These are phyloP conservation scores for Mimachlamys varia DNA, from an alignment of 2,888 invertebrate genomes.

Conservation along the genomic window DNA sequence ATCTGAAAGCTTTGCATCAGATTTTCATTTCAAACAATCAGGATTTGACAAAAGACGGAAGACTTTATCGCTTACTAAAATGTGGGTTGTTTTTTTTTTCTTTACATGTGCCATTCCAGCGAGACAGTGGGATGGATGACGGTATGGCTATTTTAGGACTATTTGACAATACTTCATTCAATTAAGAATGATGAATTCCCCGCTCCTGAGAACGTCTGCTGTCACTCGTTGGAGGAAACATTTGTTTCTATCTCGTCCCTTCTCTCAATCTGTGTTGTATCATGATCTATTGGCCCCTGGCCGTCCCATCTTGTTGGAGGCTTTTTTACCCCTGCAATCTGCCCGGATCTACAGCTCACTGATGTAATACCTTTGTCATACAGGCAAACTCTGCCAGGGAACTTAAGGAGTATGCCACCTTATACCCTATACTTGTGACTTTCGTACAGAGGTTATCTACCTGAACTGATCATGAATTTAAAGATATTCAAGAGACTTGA, in stretches of 20 bases:
- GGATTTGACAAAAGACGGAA: background rate
- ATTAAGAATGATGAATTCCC: conserved; percentile 25
- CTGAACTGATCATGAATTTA: background rate
- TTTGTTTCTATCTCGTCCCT: conserved; percentile 16
- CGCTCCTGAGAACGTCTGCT: conserved; percentile 11
- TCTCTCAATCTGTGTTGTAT: background rate
- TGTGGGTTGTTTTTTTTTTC: conserved; percentile 11
- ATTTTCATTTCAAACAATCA: background rate
- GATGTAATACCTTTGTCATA: background rate
- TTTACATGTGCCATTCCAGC: background rate
- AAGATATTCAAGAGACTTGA: too few relatives aligned
- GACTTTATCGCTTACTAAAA: background rate
- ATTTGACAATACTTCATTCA: conserved; percentile 34
- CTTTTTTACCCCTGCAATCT: background rate
- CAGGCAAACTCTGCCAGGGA: background rate
- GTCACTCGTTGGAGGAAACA: conserved; percentile 8
- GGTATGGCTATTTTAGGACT: conserved; percentile 3
- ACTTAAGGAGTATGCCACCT: background rate
- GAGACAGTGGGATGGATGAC: conserved; percentile 1
- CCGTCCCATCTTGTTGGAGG: background rate
- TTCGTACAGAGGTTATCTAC: background rate
- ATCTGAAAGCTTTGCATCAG: background rate
- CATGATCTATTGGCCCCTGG: background rate
- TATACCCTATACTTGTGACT: too few relatives aligned
- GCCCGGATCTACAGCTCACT: background rate